These are phyloP conservation scores for Cyaniris semiargus DNA, from an alignment of 2,888 invertebrate species.

Conservation along the genomic window DNA sequence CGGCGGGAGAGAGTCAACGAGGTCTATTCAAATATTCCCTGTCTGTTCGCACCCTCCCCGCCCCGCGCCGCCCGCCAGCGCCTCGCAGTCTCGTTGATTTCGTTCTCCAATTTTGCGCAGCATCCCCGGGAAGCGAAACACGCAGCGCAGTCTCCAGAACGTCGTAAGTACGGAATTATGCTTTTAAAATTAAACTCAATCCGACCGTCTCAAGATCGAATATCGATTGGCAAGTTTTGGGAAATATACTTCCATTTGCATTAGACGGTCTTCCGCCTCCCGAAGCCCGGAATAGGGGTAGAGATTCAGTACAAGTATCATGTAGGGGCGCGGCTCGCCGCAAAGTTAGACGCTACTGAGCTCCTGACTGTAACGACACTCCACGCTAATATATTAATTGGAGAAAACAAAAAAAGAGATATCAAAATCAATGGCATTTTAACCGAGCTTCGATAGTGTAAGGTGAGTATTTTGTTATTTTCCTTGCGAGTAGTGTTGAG, in stretches of 20 bases:
- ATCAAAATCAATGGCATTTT: constrained; percentile 44
- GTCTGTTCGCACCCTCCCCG: constrained; percentile 70
- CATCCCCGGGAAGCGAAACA: constrained; percentile 79
- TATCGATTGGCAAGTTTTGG: constrained; percentile 38
- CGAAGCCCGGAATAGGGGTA: constrained; percentile 78
- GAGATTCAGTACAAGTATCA: constrained; percentile 80
- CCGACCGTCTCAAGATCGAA: constrained; percentile 39
- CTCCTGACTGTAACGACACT: constrained; percentile 70
- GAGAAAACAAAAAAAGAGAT: constrained; percentile 44
- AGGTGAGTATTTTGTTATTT: constrained; percentile 55
- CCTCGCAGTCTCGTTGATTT: constrained; percentile 81
- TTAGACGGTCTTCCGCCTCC: constrained; percentile 56
- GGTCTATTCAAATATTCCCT: constrained; percentile 78
- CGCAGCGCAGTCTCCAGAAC: constrained; percentile 73
- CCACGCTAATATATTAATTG: constrained; percentile 53
- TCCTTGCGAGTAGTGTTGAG: constrained; percentile 36
- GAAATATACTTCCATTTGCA: constrained; percentile 50
- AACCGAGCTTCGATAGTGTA: constrained; percentile 34
- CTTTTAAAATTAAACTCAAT: constrained; percentile 47
- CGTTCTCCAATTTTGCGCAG: constrained; percentile 81
- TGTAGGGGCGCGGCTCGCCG: constrained; percentile 80
- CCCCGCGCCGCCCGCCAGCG: constrained; percentile 69
- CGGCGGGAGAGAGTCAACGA: constrained; percentile 67
- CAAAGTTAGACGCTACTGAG: constrained; percentile 80
- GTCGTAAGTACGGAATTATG: constrained; percentile 48